phyloP scores from a whole-genome alignment of 2,888 invertebrate genomes.

The Seira sanloemensis region DNA sequence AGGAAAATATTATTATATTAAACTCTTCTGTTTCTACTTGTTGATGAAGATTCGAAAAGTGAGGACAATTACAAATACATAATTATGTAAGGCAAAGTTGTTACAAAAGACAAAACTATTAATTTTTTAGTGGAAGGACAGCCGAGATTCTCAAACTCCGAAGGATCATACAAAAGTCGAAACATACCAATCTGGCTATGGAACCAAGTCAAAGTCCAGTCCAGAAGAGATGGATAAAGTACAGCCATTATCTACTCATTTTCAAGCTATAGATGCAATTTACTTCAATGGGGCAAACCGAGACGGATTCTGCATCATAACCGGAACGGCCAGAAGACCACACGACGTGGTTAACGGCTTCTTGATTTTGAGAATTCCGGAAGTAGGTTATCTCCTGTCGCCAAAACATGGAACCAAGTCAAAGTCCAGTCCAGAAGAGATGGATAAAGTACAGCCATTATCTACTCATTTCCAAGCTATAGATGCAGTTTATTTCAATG shows the following conservation, averaged over 20 bases:
- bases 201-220: slow-evolving; percentile 73
- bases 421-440: slow-evolving; percentile 74
- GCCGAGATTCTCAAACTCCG: slow-evolving; percentile 47
- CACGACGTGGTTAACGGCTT: slow-evolving; percentile 81
- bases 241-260: slow-evolving; percentile 78
- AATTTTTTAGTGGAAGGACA: slow-evolving; percentile 72
- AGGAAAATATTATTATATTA: slow-evolving; percentile 82
- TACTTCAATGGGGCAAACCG: slow-evolving; percentile 81
- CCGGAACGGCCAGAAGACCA: slow-evolving; percentile 80
- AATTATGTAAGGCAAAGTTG: too few species aligned
- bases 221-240: slow-evolving; percentile 79
- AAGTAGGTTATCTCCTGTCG: slow-evolving; percentile 82
- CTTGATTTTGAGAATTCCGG: slow-evolving; percentile 81
- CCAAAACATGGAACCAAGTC: slow-evolving; percentile 76
- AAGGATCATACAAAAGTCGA: slow-evolving; percentile 70
- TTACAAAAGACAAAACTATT: not conserved
- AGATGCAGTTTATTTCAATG: slow-evolving; percentile 82
- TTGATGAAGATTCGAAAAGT: slow-evolving; percentile 80
- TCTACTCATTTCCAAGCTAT: slow-evolving; percentile 81
- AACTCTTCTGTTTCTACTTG: slow-evolving; percentile 79
- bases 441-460: slow-evolving; percentile 80
- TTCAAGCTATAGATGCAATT: slow-evolving; percentile 83
- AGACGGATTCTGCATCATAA: slow-evolving; percentile 79
- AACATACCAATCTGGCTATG: slow-evolving; percentile 74
- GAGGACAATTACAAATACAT: slow-evolving; percentile 66